These are phyloP conservation scores for Halcyon senegalensis DNA, from an alignment of 2,113 vertebrate genomes.

Conservation along the genomic window DNA sequence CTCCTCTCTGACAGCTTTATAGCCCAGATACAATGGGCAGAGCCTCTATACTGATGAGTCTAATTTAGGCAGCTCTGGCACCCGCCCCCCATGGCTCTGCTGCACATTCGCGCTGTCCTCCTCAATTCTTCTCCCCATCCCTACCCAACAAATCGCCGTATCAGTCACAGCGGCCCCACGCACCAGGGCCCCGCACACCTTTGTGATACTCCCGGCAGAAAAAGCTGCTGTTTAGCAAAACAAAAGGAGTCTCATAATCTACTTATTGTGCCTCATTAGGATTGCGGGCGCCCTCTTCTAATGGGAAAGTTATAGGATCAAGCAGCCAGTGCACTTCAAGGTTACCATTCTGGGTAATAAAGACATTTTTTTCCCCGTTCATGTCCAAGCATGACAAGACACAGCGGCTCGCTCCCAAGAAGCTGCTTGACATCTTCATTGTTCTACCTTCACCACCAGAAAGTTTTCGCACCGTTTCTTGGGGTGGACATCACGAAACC, in stretches of 20 bases:
- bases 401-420: slow-evolving; percentile 29
- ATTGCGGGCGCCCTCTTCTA: slow-evolving; percentile 58
- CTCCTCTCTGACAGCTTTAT: slow-evolving; percentile 76
- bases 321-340: slow-evolving; percentile 54
- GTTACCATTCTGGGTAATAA: slow-evolving; percentile 66
- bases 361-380: slow-evolving; percentile 65
- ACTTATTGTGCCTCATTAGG: slow-evolving; percentile 72
- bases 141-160: neutral
- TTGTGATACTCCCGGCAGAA: slow-evolving; percentile 22
- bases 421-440: slow-evolving; percentile 73
- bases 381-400: slow-evolving; percentile 66
- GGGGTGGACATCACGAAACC: neutral
- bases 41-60: slow-evolving; percentile 55
- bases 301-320: slow-evolving; percentile 67
- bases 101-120: neutral
- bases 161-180: slow-evolving; percentile 32
- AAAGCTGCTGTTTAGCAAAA: slow-evolving; percentile 70
- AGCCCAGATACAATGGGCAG: slow-evolving; percentile 72
- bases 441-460: slow-evolving; percentile 22
- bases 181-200: slow-evolving; percentile 62
- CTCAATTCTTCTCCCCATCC: slow-evolving; percentile 16
- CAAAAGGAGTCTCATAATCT: slow-evolving; percentile 70
- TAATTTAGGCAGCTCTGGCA: slow-evolving; percentile 41
- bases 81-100: slow-evolving; percentile 15
- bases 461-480: neutral